Evolutionary conservation across 2,113 vertebrate species (phyloP).

Genomic region (Accipiter virgatus): DNA sequence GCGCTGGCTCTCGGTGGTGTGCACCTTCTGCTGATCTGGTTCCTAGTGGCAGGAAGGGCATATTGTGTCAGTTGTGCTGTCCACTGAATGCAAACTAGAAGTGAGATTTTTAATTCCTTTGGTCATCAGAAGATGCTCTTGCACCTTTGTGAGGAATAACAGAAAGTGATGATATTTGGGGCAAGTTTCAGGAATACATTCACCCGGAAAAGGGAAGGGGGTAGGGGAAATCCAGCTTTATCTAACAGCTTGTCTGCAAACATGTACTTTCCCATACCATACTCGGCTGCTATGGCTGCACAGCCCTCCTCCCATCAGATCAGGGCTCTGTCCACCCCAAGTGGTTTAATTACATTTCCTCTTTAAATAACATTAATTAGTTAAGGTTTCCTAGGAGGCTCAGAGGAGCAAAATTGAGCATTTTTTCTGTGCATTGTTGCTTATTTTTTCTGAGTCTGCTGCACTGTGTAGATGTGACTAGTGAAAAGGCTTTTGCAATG

Average conservation of each 20-base stretch:
- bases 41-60: neutral
- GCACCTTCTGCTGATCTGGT: neutral
- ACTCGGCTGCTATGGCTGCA: neutral
- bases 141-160: neutral
- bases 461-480: neutral
- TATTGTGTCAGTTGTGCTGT: neutral
- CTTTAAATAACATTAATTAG: neutral
- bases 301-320: neutral
- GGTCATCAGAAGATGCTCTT: neutral
- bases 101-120: neutral
- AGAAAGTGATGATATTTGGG: neutral
- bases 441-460: neutral
- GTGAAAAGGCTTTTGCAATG: neutral
- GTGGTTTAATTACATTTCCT: slow-evolving; percentile 10
- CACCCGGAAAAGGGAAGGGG: neutral
- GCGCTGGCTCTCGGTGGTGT: neutral
- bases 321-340: neutral
- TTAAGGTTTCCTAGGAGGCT: neutral
- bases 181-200: neutral
- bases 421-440: neutral
- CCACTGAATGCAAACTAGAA: neutral
- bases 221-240: neutral
- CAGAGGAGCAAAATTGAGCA: neutral
- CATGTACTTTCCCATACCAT: neutral
- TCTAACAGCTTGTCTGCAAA: neutral